Conservation (phyloP, 1,140 invertebrate genomes). For the Dinoponera quadriceps region DNA sequence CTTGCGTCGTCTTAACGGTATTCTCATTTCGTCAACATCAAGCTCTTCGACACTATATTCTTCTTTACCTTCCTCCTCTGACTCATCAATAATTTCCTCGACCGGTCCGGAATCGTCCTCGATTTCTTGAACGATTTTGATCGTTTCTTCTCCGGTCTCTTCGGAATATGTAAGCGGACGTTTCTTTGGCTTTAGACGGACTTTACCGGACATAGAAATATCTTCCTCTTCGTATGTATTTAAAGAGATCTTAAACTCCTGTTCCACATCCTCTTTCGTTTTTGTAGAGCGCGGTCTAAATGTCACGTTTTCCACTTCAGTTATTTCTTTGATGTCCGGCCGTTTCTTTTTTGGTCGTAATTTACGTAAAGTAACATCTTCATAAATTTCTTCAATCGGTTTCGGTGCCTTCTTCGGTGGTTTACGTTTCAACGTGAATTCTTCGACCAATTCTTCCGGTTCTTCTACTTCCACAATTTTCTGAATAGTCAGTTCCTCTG, state of each 20-base stretch:
- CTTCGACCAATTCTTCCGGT: conserved; percentile 71
- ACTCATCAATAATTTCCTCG: conserved; percentile 90
- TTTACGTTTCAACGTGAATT: conserved; percentile 86
- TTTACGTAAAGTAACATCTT: conserved; percentile 91
- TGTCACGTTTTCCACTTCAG: conserved; percentile 90
- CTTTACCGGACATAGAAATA: conserved; percentile 93
- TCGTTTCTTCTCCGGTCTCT: conserved; percentile 90
- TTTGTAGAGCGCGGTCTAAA: conserved; percentile 90
- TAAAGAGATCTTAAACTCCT: conserved; percentile 93
- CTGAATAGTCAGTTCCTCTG: conserved; percentile 82
- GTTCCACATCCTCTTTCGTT: conserved; percentile 93
- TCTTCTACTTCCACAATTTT: conserved; percentile 71
- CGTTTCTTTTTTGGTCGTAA: conserved; percentile 88
- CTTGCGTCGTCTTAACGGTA: conserved; percentile 83
- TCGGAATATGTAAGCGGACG: conserved; percentile 89
- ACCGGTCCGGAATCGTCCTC: conserved; percentile 89
- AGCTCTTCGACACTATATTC: conserved; percentile 87
- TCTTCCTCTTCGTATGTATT: conserved; percentile 95
- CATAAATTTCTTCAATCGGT: conserved; percentile 89
- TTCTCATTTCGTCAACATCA: conserved; percentile 86
- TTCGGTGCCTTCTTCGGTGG: conserved; percentile 83
- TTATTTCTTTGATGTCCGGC: conserved; percentile 89
- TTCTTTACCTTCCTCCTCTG: conserved; percentile 87
- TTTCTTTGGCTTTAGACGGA: conserved; percentile 91
- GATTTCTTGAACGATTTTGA: conserved; percentile 90